phyloP scores from a whole-genome alignment of 2,888 invertebrate genomes.

The Lithophane socia region DNA sequence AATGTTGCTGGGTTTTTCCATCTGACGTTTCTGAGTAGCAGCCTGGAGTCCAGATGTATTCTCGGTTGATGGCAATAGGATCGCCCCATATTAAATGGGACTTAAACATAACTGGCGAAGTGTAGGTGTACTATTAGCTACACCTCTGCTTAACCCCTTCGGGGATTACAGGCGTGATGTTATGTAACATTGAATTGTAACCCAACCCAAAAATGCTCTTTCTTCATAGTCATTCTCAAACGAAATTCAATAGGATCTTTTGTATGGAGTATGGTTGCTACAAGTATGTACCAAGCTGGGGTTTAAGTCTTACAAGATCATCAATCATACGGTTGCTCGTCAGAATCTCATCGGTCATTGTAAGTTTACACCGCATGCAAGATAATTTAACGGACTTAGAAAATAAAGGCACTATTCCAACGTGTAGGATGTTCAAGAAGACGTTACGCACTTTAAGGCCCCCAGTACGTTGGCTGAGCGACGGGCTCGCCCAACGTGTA shows the following conservation, averaged over 20 bases:
- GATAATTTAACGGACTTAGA: constrained; percentile 4
- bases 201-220: too few species aligned
- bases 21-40: too few species aligned
- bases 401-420: not conserved
- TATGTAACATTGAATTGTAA: not conserved
- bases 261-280: not conserved
- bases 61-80: too few species aligned
- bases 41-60: too few species aligned
- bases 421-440: not conserved
- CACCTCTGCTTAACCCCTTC: not conserved
- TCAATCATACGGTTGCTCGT: constrained; percentile 38
- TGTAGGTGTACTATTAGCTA: not conserved
- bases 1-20: too few species aligned
- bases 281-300: not conserved
- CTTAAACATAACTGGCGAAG: too few species aligned
- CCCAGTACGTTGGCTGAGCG: too few species aligned
- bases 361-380: constrained; percentile 10
- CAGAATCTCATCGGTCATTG: constrained; percentile 34
- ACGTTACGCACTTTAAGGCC: not conserved
- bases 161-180: not conserved
- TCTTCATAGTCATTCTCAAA: constrained; percentile 5
- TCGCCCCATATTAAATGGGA: too few species aligned
- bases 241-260: constrained; percentile 14
- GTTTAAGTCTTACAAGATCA: constrained; percentile 29
- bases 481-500: too few species aligned